Evolutionary conservation across 2,113 vertebrate species (phyloP).

Genomic region (Hystrix cristata): DNA sequence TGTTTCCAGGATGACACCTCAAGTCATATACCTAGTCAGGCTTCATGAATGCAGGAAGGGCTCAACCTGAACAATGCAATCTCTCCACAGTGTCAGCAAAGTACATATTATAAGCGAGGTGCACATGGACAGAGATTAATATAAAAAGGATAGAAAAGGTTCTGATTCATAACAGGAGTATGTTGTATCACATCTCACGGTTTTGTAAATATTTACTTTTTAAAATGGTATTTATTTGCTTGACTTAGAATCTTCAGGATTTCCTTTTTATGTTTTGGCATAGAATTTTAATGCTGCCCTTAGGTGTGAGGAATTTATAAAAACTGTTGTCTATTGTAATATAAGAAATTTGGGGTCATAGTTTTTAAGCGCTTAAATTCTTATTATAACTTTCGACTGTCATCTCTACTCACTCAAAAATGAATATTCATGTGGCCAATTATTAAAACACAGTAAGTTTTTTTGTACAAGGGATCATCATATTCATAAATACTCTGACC

Average conservation of each 20-base stretch:
- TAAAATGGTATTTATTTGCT: not conserved
- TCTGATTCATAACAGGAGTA: not conserved
- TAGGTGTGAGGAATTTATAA: not conserved
- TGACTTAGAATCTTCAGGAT: not conserved
- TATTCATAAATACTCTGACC: not conserved
- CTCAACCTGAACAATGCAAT: not conserved
- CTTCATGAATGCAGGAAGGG: not conserved
- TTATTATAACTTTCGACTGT: slow-evolving; percentile 22
- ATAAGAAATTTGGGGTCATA: not conserved
- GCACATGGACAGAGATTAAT: not conserved
- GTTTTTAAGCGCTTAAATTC: slow-evolving; percentile 27
- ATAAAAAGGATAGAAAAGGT: not conserved
- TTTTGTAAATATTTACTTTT: slow-evolving; percentile 36
- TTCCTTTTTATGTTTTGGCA: not conserved
- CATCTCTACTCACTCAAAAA: slow-evolving; percentile 21
- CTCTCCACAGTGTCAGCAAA: not conserved
- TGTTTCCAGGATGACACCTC: slow-evolving; percentile 16
- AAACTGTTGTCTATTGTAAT: not conserved
- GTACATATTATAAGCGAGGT: not conserved
- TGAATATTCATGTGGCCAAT: slow-evolving; percentile 14
- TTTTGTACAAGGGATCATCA: slow-evolving; percentile 25
- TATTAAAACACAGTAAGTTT: not conserved
- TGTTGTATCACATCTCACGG: not conserved
- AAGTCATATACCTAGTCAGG: not conserved
- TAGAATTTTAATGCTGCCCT: not conserved